Base-by-base conservation (phyloP, 1,140 invertebrate species). In the Aphaenogaster floridana region DNA sequence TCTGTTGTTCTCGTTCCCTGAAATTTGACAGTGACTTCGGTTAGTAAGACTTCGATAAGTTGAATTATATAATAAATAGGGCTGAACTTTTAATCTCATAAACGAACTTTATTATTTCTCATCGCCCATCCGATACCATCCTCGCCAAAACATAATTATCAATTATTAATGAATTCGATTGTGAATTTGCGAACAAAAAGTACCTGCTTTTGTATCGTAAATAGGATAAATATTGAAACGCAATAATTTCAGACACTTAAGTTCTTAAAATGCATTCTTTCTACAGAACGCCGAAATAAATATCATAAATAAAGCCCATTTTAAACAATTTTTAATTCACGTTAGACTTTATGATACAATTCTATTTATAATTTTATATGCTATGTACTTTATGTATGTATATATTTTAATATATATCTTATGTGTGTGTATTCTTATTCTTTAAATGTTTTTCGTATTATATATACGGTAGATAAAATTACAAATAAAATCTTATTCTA, bases 11-110 rank as follows among this genome's bases (percentile, higher is more conserved):
- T 81, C n/a, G 39, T 83, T 1, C 5, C 52, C 80, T 83, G 80
- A 83, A 83, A 83, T 21, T 28, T 57, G 21, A 83, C 4, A 80
- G 34, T 21, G 13, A 68, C 21, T 80, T 69, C 17, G 63, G 8
- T 80, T 80, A 80, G 17, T 68, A 52, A 80, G 3, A 13, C 2
- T 36, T 28, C 28, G 28, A 28, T 28, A 28, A 28, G 28, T 28
- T 28, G 28, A 28, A 28, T 28, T 28, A 28, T 28, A 28, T 28
- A 28, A 28, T 28, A 28, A 28, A 28, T 28, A 28, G 28, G 28
- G 28, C 28, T 28, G 28, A 28, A 28, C 28, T 28, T 28, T 28
- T 28, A 28, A 28, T 28, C 28, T 28, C 28, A 28, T 28, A 28
- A 28, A 28, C 1, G 1, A 28, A 28, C 28, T 28, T 28, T 28